Evolutionary conservation across 1,140 invertebrate genomes (phyloP).

Genomic region (Streblospio benedicti): DNA sequence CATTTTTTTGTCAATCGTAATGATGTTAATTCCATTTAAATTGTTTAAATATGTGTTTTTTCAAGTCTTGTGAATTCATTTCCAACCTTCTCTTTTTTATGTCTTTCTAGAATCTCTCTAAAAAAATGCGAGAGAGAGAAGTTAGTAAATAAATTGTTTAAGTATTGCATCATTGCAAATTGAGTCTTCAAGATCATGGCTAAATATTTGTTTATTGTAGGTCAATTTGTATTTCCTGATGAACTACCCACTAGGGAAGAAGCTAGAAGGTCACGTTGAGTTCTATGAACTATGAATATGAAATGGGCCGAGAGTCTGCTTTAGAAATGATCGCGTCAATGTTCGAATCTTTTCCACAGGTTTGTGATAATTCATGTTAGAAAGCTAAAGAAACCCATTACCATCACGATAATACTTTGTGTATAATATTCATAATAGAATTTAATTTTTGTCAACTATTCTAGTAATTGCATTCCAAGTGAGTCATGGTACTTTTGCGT

Average conservation of each 20-base stretch:
- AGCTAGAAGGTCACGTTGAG: constrained; percentile 58
- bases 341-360: constrained; percentile 65
- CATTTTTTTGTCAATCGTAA: too few relatives aligned
- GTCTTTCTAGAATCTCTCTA: background rate
- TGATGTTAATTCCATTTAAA: constrained; percentile 18
- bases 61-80: background rate
- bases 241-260: constrained; percentile 70
- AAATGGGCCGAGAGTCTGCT: constrained; percentile 71
- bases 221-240: constrained; percentile 70
- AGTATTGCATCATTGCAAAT: background rate
- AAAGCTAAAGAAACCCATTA: background rate
- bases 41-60: constrained; percentile 23
- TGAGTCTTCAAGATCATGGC: background rate
- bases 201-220: constrained; percentile 35
- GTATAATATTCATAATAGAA: background rate
- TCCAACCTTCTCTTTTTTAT: background rate
- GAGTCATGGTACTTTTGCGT: background rate
- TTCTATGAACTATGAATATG: constrained; percentile 77
- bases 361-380: constrained; percentile 34
- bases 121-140: background rate
- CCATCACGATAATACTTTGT: background rate
- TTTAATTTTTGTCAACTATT: background rate
- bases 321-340: constrained; percentile 73
- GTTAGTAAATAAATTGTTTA: background rate
- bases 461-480: background rate